Conservation (phyloP, 2,113 vertebrate genomes). For the Labeo catla region DNA sequence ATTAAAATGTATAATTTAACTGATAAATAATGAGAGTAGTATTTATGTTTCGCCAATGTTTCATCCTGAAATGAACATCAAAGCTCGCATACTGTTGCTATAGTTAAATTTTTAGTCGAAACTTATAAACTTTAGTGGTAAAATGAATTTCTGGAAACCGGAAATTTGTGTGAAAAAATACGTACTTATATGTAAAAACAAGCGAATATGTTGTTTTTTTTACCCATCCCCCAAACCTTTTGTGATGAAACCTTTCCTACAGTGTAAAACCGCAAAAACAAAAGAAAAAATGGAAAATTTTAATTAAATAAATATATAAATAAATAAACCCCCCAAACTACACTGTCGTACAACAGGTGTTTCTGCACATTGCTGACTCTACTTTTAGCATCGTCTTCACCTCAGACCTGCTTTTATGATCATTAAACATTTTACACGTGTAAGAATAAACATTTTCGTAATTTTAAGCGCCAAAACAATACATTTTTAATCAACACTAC, state of each 20-base stretch:
- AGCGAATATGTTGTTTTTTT: neutral
- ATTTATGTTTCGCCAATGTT: neutral
- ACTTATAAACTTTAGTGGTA: neutral
- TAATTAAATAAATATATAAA: neutral
- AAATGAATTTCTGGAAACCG: neutral
- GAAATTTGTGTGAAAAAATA: neutral
- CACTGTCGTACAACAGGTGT: conserved; percentile 36
- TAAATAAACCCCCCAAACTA: neutral
- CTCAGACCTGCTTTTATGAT: neutral
- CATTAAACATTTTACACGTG: neutral
- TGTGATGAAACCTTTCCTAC: neutral
- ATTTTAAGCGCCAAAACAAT: neutral
- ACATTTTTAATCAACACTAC: neutral
- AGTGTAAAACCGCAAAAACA: neutral
- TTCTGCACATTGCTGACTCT: neutral
- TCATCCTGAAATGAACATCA: neutral
- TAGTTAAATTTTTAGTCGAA: neutral
- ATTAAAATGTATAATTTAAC: neutral
- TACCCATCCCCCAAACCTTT: neutral
- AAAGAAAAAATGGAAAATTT: neutral
- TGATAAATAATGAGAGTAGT: neutral
- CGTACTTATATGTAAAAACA: neutral
- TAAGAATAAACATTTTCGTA: neutral
- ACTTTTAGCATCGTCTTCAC: neutral
- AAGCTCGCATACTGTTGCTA: neutral